Base-by-base conservation (phyloP, 2,888 invertebrate genomes). In the Megaustenia siamemsis region DNA sequence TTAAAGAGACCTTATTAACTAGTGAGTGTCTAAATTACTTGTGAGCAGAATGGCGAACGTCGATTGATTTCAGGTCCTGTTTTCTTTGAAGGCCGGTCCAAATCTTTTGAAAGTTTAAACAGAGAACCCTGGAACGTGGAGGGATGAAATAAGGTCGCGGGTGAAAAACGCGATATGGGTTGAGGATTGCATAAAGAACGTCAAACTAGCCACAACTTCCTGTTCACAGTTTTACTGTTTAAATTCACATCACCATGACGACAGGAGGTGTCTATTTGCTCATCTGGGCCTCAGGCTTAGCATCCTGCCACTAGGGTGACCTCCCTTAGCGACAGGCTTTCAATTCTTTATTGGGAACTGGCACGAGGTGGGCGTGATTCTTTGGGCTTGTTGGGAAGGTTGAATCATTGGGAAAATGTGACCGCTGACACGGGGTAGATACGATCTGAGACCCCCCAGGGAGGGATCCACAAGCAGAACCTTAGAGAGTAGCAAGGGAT, bases 231-330 rank as follows among this genome's bases (percentile, higher is more conserved):
- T 69, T 43, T n/a, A 18, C 35, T 60, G 66, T 69, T 73, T 82
- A 43, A 73, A 32, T 82, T 82, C 71, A 56, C 73, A 82, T 73
- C 56, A 75, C 82, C 82, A 82, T 82, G 82, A 45, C 63, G 82
- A 82, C 82, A 82, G 82, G 40, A 82, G 82, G 82, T 75, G 75
- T 28, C 45, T 82, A 49, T 82, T 82, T 76, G 82, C 43, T 75
- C 75, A 76, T 63, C 82, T 71, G 35, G 12, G 35, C 75, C 75
- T 10, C 38, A 12, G 71, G 60, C 73, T 82, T 79, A 45, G 68
- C 66, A 40, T 43, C 35, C 66, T 66, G 66, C 28, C 66, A 77
- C 8, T 24, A 24, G 2, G 60, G 28, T 12, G 40, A n/a, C 60
- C 60, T 32, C 60, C 63, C 18, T 38, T 66, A n/a, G 28, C 38